Percentiles rank a stretch among this genome's conserved stretches.
phyloP scores from a whole-genome alignment of 1,140 invertebrate species.

The Macrosteles quadrilineatus region DNA sequence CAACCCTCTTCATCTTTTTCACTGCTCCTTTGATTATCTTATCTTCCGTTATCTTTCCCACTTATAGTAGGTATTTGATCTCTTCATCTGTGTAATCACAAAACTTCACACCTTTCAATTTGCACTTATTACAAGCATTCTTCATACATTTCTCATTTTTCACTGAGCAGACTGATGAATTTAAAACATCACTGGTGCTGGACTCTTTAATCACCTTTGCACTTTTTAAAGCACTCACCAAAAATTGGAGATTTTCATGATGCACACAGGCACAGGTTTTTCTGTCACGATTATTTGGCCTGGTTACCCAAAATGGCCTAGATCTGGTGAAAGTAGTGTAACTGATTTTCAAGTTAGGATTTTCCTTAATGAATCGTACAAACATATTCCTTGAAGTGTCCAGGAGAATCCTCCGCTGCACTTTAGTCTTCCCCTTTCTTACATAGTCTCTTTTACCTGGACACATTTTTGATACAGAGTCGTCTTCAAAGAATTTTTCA shows the following conservation, averaged over 20 bases:
- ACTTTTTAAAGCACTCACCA: not conserved
- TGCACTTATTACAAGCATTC: not conserved
- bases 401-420: not conserved
- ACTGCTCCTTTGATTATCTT: not conserved
- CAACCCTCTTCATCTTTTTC: not conserved
- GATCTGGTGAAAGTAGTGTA: not conserved
- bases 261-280: not conserved
- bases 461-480: too few relatives aligned
- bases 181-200: not conserved
- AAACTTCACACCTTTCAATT: not conserved
- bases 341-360: not conserved
- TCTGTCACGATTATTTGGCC: not conserved
- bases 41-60: too few relatives aligned
- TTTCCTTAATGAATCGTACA: not conserved
- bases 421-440: not conserved
- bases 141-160: not conserved
- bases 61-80: not conserved
- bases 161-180: not conserved
- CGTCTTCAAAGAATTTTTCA: too few relatives aligned
- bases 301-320: not conserved
- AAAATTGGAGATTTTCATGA: not conserved
- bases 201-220: not conserved
- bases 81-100: too few relatives aligned
- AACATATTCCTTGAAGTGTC: not conserved
- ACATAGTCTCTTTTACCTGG: not conserved